These are phyloP conservation scores for Apis cerana DNA, from an alignment of 1,140 invertebrate genomes.

Conservation along the genomic window DNA sequence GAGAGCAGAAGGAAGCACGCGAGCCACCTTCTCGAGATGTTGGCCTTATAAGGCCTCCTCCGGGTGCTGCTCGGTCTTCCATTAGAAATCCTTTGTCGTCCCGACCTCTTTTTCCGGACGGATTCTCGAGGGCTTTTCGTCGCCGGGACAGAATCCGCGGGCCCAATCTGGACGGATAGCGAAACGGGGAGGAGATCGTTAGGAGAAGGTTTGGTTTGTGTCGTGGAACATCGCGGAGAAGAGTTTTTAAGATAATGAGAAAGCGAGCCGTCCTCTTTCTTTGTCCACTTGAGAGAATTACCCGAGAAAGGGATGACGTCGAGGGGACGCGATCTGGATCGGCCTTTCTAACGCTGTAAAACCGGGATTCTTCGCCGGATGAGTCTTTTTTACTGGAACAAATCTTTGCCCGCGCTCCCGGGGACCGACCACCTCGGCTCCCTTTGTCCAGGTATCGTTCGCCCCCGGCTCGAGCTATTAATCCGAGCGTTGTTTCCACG, in stretches of 20 bases:
- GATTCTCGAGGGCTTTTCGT: constrained; percentile 44
- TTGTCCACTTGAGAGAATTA: constrained; percentile 44
- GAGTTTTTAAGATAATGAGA: constrained; percentile 40
- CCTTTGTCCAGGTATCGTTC: constrained; percentile 36
- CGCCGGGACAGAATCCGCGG: constrained; percentile 34
- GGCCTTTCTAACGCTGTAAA: constrained; percentile 21
- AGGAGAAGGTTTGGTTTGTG: neutral
- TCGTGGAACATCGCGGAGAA: neutral
- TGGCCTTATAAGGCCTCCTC: constrained; percentile 76
- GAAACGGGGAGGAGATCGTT: neutral
- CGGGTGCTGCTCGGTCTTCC: constrained; percentile 69
- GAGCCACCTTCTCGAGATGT: constrained; percentile 59
- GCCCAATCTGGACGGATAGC: neutral
- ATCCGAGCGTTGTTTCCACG: neutral
- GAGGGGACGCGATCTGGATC: neutral
- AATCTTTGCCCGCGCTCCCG: constrained; percentile 23
- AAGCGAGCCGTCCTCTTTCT: constrained; percentile 1
- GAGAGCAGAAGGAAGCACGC: constrained; percentile 53
- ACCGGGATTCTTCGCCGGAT: constrained; percentile 31
- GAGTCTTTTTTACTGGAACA: constrained; percentile 26
- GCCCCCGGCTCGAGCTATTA: neutral
- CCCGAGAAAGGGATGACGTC: constrained; percentile 4
- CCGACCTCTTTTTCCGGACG: constrained; percentile 66
- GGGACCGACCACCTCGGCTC: neutral
- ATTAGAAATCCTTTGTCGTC: constrained; percentile 78